Conservation (phyloP, 2,113 vertebrate genomes). For the Cyphomyrus discorhynchus region DNA sequence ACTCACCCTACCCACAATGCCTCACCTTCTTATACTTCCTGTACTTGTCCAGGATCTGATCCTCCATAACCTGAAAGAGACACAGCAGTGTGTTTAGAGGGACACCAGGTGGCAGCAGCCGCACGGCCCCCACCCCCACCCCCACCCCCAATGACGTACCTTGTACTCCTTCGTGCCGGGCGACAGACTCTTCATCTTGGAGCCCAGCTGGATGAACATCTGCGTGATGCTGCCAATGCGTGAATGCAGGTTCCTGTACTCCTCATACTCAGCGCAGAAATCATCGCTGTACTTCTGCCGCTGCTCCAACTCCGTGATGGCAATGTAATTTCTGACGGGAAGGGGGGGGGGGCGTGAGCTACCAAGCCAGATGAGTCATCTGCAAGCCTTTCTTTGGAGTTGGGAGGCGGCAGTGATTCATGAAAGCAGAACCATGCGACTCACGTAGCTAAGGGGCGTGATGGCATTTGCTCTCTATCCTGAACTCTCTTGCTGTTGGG, state of each 20-base stretch:
- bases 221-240: conserved; percentile 61
- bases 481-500: background rate
- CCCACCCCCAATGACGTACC: conserved; percentile 39
- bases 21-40: conserved; percentile 73
- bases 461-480: background rate
- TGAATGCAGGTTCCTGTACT: conserved; percentile 65
- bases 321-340: conserved; percentile 58
- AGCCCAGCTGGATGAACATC: conserved; percentile 70
- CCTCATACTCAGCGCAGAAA: conserved; percentile 68
- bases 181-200: conserved; percentile 68
- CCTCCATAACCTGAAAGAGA: conserved; percentile 67
- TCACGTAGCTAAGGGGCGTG: background rate
- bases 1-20: background rate
- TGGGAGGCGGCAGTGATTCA: background rate
- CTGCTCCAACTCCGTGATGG: conserved; percentile 59
- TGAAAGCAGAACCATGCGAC: background rate
- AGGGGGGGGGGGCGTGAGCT: background rate
- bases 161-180: conserved; percentile 69
- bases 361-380: background rate
- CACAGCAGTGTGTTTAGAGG: background rate
- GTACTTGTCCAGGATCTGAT: conserved; percentile 73
- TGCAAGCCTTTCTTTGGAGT: background rate
- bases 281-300: conserved; percentile 66
- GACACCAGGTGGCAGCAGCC: background rate
- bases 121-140: too few species aligned